phyloP scores from a whole-genome alignment of 2,888 invertebrate species.

The Thereva unica region DNA sequence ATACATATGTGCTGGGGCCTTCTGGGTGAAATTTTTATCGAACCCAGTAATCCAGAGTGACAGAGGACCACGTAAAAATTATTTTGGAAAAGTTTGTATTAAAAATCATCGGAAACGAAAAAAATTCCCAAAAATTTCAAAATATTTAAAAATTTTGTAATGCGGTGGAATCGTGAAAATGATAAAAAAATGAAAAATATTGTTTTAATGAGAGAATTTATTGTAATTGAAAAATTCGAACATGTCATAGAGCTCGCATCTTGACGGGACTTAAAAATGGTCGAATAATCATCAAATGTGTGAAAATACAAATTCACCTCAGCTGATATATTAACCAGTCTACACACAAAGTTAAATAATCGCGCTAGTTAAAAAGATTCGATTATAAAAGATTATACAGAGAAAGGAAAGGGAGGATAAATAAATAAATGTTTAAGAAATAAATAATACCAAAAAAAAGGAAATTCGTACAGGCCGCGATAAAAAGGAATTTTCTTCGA shows the following conservation, averaged over 20 bases:
- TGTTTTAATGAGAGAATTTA: conserved; percentile 2
- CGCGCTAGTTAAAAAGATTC: conserved; percentile 7
- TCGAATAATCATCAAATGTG: conserved; percentile 15
- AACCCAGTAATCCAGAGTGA: too few relatives aligned
- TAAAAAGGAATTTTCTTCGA: too few relatives aligned
- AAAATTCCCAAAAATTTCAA: background rate
- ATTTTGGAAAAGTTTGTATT: too few relatives aligned
- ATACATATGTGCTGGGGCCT: too few relatives aligned
- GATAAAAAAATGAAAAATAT: conserved; percentile 34
- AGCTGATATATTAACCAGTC: conserved; percentile 1
- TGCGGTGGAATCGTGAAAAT: conserved; percentile 39
- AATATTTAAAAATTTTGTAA: conserved; percentile 36
- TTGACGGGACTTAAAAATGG: conserved; percentile 39
- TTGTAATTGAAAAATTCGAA: conserved; percentile 9
- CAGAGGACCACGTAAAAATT: background rate
- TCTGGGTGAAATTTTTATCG: too few relatives aligned
- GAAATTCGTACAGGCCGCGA: too few relatives aligned
- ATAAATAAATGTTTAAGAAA: too few relatives aligned
- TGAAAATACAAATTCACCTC: conserved; percentile 5
- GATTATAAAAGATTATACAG: too few relatives aligned
- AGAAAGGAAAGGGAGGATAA: too few relatives aligned
- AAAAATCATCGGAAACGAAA: too few relatives aligned
- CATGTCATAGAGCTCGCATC: conserved; percentile 36
- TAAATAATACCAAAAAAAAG: too few relatives aligned
- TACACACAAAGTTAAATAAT: conserved; percentile 20